Base-by-base conservation (phyloP, 37 sponge, comb jelly and placozoan genomes). In the Tethya wilhelma region DNA sequence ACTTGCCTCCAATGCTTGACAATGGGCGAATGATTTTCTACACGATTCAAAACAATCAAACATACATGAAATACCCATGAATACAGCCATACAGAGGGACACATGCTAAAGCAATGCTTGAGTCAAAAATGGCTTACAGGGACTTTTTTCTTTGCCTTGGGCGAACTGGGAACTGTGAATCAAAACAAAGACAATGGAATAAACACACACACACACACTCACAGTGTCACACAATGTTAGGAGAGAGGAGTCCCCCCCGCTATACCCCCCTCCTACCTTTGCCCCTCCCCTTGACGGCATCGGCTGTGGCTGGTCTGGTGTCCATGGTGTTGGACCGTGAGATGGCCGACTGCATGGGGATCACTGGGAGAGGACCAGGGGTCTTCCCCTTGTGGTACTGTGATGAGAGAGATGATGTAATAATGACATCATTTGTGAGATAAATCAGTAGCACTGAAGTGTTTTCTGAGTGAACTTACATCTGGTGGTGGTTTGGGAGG, bases 11-110 rank as follows among this genome's bases (percentile, higher is more conserved):
- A 37, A 80, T 0, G 22, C 25, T 38, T 1, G 68, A 32, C 37
- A 80, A 30, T 3, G 80, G 80, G 26, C 56, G 69, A 59, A 80
- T 67, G 58, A 80, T 80, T 38, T 80, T 69, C 80, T 80, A 43
- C 42, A 59, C 8, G 4, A 19, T 23, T 19, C 11, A 59, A 8
- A 59, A 59, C 20, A 59, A 12, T 23, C 7, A 59, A 59, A 59
- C 62, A 29, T 19, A 29, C 31, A 37, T 64, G 34, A 64, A 64
- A n/a, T 30, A n/a, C n/a, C n/a, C n/a, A n/a, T n/a, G n/a, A n/a
- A n/a, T n/a, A n/a, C n/a, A n/a, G n/a, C n/a, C n/a, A n/a, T n/a
- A n/a, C n/a, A n/a, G n/a, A n/a, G n/a, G n/a, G n/a, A n/a, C n/a
- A n/a, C n/a, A n/a, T n/a, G n/a, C n/a, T n/a, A n/a, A n/a, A n/a